A percentile compares a stretch with the other conserved stretches of the same genome.
These are phyloP conservation scores for Stenchaetothrips biformis DNA, from an alignment of 2,888 invertebrate species.

Conservation along the genomic window DNA sequence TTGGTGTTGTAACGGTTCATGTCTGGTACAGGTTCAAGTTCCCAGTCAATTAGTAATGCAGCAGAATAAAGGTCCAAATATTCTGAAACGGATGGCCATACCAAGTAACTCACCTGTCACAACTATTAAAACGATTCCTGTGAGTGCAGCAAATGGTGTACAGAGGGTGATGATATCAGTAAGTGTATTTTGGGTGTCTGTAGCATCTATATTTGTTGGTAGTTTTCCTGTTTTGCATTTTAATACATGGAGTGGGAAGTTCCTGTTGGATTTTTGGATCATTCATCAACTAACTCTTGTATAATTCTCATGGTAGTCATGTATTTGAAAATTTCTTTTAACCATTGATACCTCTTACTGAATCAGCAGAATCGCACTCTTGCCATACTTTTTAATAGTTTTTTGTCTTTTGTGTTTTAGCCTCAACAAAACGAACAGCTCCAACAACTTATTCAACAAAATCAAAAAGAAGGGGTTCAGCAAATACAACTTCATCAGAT, in stretches of 20 bases:
- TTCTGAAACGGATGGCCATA: slow-evolving; percentile 33
- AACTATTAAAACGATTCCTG: background rate
- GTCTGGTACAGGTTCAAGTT: slow-evolving; percentile 1
- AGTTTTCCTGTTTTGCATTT: no score
- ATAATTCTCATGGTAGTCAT: no score
- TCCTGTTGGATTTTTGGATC: no score
- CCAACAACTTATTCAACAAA: background rate
- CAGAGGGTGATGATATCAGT: background rate
- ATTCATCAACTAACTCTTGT: no score
- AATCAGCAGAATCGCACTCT: no score
- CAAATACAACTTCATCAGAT: background rate
- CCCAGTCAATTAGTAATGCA: slow-evolving; percentile 23
- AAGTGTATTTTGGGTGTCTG: background rate
- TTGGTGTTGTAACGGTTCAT: background rate
- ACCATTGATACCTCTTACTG: no score
- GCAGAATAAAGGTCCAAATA: slow-evolving; percentile 33
- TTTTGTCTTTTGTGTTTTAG: background rate
- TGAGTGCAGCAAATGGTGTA: background rate
- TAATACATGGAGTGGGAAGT: no score
- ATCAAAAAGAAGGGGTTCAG: background rate
- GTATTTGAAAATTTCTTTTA: no score
- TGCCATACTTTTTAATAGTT: no score
- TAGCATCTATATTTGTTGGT: no score
- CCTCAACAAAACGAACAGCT: background rate
- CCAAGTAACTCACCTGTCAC: background rate